Base-by-base conservation (phyloP, 2,113 vertebrate species). In the Alces alces region DNA sequence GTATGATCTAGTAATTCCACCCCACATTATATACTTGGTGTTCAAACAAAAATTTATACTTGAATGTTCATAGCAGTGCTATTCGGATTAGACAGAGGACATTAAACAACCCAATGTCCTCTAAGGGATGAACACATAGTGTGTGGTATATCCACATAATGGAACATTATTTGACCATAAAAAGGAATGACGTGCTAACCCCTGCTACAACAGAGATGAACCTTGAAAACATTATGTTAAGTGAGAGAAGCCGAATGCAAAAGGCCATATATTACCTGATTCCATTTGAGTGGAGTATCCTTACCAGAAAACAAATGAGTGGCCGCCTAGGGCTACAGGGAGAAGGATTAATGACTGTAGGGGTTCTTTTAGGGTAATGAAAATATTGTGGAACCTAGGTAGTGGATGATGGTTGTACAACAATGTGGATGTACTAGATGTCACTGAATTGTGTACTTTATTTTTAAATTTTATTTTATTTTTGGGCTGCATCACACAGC, bases 11-110 rank as follows among this genome's bases (percentile, higher is more conserved):
- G 50, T 30, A 33, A 6, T 54, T 45, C 52, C 5, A 78, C 57
- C 47, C 45, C 76, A 66, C n/a, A 19, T 23, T 17, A 1, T 2
- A 45, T 4, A 79, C 15, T 61, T 58, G 16, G 2, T 27, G 23
- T 58, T 83, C 64, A 66, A 64, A 64, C 45, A 83, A 83, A 54
- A 92, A 25, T 17, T 25, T 43, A 30, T 12, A 8, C 27, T 4
- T 2, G 5, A 33, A 55, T 16, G 16, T 21, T 10, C 30, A 28
- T 2, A 23, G 45, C n/a, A 47, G 21, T 1, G 6, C 6, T n/a
- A 28, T 78, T 58, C 55, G 21, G 43, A 43, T 13, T 19, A 61
- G 54, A 15, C 82, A n/a, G 33, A 47, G 30, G 1, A 8, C 50
- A 9, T 55, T 36, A 60, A 55, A 55, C 6, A 33, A 28, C 6